Evolutionary conservation across 2,888 invertebrate genomes (phyloP).

Genomic region (Phania funesta): DNA sequence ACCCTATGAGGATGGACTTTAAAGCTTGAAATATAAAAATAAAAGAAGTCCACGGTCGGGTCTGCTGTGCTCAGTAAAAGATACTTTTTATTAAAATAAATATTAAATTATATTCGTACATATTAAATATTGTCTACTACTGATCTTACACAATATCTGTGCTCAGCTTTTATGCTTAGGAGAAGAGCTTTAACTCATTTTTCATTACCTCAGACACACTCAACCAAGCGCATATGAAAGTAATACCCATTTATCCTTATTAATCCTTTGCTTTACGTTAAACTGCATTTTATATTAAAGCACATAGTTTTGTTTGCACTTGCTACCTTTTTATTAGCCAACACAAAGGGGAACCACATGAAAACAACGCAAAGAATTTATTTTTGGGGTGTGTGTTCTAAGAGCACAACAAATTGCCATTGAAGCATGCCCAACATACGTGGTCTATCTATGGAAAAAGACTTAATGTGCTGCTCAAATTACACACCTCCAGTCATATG

Average conservation of each 20-base stretch:
- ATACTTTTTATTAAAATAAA: too few relatives aligned
- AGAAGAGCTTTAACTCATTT: background rate
- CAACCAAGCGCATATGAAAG: background rate
- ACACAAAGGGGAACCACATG: background rate
- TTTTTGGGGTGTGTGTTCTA: conserved; percentile 37
- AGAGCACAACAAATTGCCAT: conserved; percentile 26
- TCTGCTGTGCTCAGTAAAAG: too few relatives aligned
- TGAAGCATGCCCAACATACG: conserved; percentile 38
- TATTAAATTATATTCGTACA: too few relatives aligned
- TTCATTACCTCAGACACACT: background rate
- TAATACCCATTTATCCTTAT: conserved; percentile 1
- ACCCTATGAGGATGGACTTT: too few relatives aligned
- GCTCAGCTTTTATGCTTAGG: too few relatives aligned
- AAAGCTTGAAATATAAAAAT: too few relatives aligned
- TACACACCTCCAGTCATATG: conserved; percentile 39
- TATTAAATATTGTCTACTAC: too few relatives aligned
- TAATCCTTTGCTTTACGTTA: background rate
- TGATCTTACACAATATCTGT: too few relatives aligned
- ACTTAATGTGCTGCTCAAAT: conserved; percentile 23
- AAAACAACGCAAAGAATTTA: conserved; percentile 19
- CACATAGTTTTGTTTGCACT: background rate
- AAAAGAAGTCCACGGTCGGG: too few relatives aligned
- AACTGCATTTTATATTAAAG: conserved; percentile 20
- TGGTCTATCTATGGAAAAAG: conserved; percentile 36
- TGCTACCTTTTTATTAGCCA: background rate